Percentiles rank a stretch among this genome's conserved stretches.
These are phyloP conservation scores for Lethrus apterus DNA, from an alignment of 1,140 invertebrate species.

Conservation along the genomic window DNA sequence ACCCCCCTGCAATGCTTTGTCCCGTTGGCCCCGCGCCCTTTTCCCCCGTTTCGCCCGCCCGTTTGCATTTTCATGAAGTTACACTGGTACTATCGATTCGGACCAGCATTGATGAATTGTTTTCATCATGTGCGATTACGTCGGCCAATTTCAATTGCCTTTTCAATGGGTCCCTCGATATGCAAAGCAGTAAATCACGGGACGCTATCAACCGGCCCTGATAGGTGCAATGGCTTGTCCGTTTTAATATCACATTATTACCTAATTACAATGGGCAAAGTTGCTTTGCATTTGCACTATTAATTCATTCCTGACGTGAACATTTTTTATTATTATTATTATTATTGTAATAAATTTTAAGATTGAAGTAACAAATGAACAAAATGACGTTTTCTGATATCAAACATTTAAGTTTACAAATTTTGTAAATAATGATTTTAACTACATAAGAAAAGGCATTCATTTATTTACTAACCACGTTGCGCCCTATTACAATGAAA, in stretches of 20 bases:
- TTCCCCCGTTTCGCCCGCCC: conserved; percentile 1
- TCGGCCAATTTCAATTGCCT: conserved; percentile 40
- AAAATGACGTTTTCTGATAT: too few relatives aligned
- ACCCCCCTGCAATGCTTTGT: conserved; percentile 20
- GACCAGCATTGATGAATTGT: conserved; percentile 38
- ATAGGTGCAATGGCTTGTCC: conserved; percentile 34
- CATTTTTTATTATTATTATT: too few relatives aligned
- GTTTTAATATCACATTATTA: conserved; percentile 16
- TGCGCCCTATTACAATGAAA: too few relatives aligned
- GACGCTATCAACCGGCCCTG: conserved; percentile 33
- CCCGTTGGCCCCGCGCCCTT: conserved; percentile 10
- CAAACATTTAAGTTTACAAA: too few relatives aligned
- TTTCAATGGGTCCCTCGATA: conserved; percentile 35
- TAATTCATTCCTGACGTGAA: too few relatives aligned
- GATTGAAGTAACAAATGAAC: too few relatives aligned
- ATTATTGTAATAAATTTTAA: too few relatives aligned
- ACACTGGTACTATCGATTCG: conserved; percentile 25
- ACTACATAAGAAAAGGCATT: too few relatives aligned
- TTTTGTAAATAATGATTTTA: too few relatives aligned
- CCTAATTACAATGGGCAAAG: too few relatives aligned
- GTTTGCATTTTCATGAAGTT: conserved; percentile 27
- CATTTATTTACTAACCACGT: too few relatives aligned
- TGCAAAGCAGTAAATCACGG: conserved; percentile 39
- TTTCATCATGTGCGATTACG: conserved; percentile 41
- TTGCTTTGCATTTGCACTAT: too few relatives aligned